A percentile compares a stretch with the other conserved stretches of the same genome.
Conservation (phyloP, 2,888 invertebrate species). For the Caenorhabditis japonica region DNA sequence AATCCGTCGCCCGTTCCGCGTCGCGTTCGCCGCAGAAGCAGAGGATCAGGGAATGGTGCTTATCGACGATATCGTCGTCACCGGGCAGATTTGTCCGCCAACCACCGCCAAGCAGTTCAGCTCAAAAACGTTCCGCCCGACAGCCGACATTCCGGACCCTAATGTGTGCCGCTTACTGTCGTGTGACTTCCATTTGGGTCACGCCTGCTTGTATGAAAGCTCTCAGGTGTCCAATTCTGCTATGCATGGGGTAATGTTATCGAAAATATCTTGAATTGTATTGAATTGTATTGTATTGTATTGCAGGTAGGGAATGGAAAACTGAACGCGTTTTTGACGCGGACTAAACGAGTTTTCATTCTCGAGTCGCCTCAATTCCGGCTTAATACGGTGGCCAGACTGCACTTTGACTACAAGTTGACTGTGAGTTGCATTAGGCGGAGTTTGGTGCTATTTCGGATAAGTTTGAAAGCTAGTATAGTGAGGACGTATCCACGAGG, state of each 20-base stretch:
- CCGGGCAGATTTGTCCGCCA: conserved; percentile 58
- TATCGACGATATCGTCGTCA: conserved; percentile 64
- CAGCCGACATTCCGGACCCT: conserved; percentile 63
- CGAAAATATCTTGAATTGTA: too few relatives aligned
- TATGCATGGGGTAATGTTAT: conserved; percentile 51
- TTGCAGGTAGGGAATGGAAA: conserved; percentile 51
- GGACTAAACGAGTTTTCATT: conserved; percentile 66
- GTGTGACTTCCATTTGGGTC: conserved; percentile 70
- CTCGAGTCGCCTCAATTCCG: conserved; percentile 73
- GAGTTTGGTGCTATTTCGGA: too few relatives aligned
- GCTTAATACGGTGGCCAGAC: conserved; percentile 71
- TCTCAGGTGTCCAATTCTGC: conserved; percentile 62
- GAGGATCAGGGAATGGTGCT: conserved; percentile 66
- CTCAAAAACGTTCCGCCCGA: conserved; percentile 61
- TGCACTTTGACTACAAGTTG: conserved; percentile 72
- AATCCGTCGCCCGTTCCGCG: conserved; percentile 65
- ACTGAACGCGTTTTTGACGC: conserved; percentile 53
- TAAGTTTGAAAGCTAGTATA: too few relatives aligned
- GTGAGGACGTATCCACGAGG: too few relatives aligned
- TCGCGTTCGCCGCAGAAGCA: conserved; percentile 64
- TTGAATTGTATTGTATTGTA: not conserved
- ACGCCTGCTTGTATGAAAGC: conserved; percentile 73
- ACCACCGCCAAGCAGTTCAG: conserved; percentile 60
- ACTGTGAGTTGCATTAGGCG: conserved; percentile 57
- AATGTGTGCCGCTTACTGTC: conserved; percentile 75